Evolutionary conservation across 2,888 invertebrate species (phyloP).

Genomic region (Platerodrilus igneus): DNA sequence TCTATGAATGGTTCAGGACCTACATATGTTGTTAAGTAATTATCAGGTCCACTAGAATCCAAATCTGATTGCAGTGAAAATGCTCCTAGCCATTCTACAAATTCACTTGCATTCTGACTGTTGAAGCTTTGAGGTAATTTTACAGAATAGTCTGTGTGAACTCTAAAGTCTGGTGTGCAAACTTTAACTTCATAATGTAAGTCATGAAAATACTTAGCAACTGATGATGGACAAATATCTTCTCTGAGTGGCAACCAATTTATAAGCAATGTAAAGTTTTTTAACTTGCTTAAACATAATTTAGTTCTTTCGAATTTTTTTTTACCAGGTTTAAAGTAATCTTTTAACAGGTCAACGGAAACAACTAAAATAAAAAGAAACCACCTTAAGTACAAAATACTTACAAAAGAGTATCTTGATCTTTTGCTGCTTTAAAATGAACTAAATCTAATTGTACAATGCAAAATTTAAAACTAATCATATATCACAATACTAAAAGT

Average conservation of each 20-base stretch:
- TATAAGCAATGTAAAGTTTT: conserved; percentile 48
- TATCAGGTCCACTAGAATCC: conserved; percentile 35
- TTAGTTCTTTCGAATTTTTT: conserved; percentile 48
- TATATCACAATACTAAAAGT: too few species aligned
- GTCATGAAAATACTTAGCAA: conserved; percentile 54
- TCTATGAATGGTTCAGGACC: conserved; percentile 40
- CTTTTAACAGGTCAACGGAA: conserved; percentile 50
- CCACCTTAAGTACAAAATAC: too few species aligned
- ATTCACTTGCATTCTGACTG: conserved; percentile 37
- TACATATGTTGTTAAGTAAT: conserved; percentile 46
- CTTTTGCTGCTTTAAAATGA: too few species aligned
- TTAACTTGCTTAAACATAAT: conserved; percentile 43
- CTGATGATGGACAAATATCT: conserved; percentile 55
- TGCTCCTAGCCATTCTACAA: conserved; percentile 57
- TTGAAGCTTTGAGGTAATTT: conserved; percentile 45
- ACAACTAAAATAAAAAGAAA: too few species aligned
- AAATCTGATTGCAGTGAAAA: conserved; percentile 48
- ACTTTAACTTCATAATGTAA: conserved; percentile 47
- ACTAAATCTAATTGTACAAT: too few species aligned
- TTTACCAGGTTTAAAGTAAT: conserved; percentile 48
- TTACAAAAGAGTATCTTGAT: too few species aligned
- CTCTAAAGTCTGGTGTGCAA: conserved; percentile 45
- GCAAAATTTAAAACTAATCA: too few species aligned
- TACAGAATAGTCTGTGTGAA: conserved; percentile 41
- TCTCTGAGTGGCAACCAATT: conserved; percentile 53